These are phyloP conservation scores for Anolis apletophallus DNA, from an alignment of 2,797 vertebrate genomes.

Conservation along the genomic window DNA sequence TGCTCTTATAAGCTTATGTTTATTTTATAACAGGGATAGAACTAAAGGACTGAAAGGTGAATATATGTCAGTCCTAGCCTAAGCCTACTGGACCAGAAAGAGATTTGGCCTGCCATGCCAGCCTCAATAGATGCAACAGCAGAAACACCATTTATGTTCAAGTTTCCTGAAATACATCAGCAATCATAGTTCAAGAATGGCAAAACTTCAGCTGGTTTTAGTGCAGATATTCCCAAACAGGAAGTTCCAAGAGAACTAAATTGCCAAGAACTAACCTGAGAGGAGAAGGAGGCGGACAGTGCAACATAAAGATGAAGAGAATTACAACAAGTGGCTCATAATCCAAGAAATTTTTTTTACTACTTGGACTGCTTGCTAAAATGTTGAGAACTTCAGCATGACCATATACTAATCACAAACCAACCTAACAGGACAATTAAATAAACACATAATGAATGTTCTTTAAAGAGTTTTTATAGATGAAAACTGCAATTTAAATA, in stretches of 20 bases:
- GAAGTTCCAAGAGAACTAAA: background rate
- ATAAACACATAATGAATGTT: background rate
- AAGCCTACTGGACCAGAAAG: background rate
- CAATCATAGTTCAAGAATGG: background rate
- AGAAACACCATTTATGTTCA: background rate
- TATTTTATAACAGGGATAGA: background rate
- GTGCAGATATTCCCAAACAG: conserved; percentile 3
- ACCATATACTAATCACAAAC: background rate
- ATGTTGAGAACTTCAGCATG: background rate
- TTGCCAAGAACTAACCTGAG: background rate
- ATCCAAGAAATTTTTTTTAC: background rate
- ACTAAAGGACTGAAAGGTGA: background rate
- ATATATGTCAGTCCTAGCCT: background rate
- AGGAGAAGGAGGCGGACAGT: background rate
- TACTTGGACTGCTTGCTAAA: background rate
- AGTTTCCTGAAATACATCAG: background rate
- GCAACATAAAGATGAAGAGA: background rate
- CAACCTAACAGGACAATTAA: background rate
- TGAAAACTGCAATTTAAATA: background rate
- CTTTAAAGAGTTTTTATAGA: background rate
- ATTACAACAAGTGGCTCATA: background rate
- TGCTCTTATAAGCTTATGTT: background rate
- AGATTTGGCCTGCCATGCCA: background rate
- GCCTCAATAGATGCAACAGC: background rate
- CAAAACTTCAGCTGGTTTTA: background rate